Evolutionary conservation across 2,888 invertebrate genomes (phyloP).

Genomic region (Thymelicus acteon): DNA sequence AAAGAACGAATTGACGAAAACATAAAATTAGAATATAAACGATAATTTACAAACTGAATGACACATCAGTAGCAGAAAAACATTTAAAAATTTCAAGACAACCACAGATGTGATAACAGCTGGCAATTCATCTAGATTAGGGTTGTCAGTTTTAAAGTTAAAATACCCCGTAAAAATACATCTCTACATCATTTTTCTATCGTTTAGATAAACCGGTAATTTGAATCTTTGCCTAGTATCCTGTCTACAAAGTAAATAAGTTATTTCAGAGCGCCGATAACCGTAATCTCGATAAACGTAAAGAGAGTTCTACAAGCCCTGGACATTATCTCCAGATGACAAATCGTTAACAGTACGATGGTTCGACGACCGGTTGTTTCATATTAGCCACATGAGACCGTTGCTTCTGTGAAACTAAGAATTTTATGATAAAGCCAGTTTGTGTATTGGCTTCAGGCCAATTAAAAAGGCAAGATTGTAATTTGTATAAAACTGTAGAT

Average conservation of each 20-base stretch:
- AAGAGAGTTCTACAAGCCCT: slow-evolving; percentile 5
- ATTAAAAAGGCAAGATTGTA: neutral
- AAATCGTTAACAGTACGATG: slow-evolving; percentile 19
- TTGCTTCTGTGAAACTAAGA: neutral
- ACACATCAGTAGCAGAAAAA: neutral
- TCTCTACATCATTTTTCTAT: too few relatives aligned
- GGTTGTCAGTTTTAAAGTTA: neutral
- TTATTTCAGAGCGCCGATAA: neutral
- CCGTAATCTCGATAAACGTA: slow-evolving; percentile 1
- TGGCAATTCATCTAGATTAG: neutral
- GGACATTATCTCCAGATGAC: slow-evolving; percentile 22
- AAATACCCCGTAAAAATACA: too few relatives aligned
- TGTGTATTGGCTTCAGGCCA: neutral
- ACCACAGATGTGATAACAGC: slow-evolving; percentile 1
- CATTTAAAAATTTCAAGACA: neutral
- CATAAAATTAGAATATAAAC: neutral
- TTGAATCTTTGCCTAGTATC: too few relatives aligned
- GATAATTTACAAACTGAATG: neutral
- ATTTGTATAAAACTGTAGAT: too few relatives aligned
- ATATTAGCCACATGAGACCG: slow-evolving; percentile 4
- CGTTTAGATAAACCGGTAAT: neutral
- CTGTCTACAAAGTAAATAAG: neutral
- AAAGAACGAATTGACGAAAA: too few relatives aligned
- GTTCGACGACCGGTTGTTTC: slow-evolving; percentile 2
- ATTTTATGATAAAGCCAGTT: neutral